These are phyloP conservation scores for Nibea albiflora DNA, from an alignment of 2,113 vertebrate genomes.

Conservation along the genomic window DNA sequence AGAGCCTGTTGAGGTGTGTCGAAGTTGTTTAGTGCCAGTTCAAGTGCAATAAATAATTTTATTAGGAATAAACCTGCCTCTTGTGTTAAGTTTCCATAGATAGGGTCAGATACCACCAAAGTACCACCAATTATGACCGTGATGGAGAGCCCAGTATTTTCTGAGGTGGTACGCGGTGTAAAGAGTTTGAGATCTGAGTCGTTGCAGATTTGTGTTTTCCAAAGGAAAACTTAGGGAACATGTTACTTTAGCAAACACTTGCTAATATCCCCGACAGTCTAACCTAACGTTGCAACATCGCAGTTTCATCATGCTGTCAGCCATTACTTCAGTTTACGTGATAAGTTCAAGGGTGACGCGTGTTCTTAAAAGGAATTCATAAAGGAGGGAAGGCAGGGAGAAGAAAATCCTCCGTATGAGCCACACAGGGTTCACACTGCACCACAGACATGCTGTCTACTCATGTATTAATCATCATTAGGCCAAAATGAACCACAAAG, in stretches of 20 bases:
- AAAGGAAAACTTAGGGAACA: background rate
- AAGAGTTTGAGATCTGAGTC: background rate
- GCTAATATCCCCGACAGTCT: background rate
- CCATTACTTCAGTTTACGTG: background rate
- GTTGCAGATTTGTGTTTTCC: background rate
- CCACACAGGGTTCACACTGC: conserved; percentile 62
- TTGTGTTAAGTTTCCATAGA: too few species aligned
- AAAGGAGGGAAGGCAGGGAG: conserved; percentile 35
- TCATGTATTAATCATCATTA: conserved; percentile 70
- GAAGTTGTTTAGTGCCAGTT: too few species aligned
- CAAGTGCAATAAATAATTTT: too few species aligned
- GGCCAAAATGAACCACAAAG: conserved; percentile 48
- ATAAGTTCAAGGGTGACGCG: conserved; percentile 5
- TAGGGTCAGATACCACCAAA: too few species aligned
- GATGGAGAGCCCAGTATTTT: too few species aligned
- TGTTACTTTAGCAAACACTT: background rate
- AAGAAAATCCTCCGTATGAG: conserved; percentile 49
- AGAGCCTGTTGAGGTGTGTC: too few species aligned
- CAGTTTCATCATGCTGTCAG: background rate
- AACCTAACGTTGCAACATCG: background rate
- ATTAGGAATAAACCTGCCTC: too few species aligned
- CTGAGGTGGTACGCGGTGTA: too few species aligned
- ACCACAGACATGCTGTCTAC: conserved; percentile 68
- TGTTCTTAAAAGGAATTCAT: conserved; percentile 22
- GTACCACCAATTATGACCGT: too few species aligned